Evolutionary conservation across 2,888 invertebrate species (phyloP).

Genomic region (Epiblema foenella): DNA sequence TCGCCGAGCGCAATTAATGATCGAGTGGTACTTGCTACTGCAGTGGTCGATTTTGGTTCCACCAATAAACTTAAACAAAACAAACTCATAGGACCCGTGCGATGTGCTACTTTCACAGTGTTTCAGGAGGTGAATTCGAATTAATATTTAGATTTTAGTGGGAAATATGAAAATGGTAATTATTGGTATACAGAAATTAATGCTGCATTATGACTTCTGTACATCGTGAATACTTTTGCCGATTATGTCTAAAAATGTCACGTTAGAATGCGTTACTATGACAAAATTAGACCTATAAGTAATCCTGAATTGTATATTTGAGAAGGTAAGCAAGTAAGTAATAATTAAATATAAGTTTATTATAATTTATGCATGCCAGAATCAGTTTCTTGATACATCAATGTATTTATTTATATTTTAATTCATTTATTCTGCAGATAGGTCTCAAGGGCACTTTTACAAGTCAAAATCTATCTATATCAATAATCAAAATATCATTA

Average conservation of each 20-base stretch:
- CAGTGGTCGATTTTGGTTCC: constrained; percentile 43
- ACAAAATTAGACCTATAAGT: background rate
- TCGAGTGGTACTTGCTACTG: constrained; percentile 42
- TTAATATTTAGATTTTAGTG: background rate
- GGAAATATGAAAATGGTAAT: background rate
- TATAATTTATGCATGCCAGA: background rate
- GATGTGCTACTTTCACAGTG: background rate
- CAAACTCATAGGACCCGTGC: constrained; percentile 20
- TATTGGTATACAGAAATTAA: background rate
- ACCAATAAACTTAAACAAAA: constrained; percentile 37
- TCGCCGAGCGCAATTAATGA: constrained; percentile 41
- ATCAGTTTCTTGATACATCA: no score
- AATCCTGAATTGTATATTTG: background rate
- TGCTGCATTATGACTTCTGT: constrained; percentile 34
- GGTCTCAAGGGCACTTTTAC: no score
- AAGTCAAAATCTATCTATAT: no score
- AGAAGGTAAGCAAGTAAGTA: background rate
- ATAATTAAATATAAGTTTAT: background rate
- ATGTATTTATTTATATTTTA: background rate
- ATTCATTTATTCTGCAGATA: no score
- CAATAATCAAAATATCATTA: no score
- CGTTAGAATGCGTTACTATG: background rate
- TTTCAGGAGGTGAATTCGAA: background rate
- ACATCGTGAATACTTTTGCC: background rate
- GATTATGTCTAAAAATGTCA: background rate